phyloP scores from a whole-genome alignment of 2,888 invertebrate species.

The Pyralis farinalis region DNA sequence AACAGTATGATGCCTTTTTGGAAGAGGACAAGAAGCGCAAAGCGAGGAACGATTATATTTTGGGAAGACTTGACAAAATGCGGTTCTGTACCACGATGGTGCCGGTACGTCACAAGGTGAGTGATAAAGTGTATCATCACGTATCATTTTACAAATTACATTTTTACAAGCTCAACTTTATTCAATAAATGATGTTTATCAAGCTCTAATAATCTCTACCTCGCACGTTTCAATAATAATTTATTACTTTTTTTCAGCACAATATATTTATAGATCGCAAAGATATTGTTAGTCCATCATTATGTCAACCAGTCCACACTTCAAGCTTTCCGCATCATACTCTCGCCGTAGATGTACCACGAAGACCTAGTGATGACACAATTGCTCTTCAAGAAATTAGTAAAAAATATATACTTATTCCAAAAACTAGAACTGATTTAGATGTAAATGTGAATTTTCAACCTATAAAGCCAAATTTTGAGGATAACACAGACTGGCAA shows the following conservation, averaged over 20 bases:
- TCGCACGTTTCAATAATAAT: too few relatives aligned
- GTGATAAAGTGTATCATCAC: conserved; percentile 1
- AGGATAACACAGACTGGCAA: conserved; percentile 57
- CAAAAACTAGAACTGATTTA: conserved; percentile 37
- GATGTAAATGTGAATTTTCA: conserved; percentile 21
- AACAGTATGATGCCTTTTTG: conserved; percentile 68
- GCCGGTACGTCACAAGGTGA: conserved; percentile 40
- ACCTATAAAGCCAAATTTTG: conserved; percentile 19
- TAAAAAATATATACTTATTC: conserved; percentile 67
- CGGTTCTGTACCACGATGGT: conserved; percentile 44
- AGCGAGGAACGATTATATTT: conserved; percentile 66
- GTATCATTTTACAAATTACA: too few relatives aligned
- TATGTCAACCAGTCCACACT: conserved; percentile 2
- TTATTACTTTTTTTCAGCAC: conserved; percentile 18
- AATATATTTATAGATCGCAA: conserved; percentile 11
- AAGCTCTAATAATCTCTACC: too few relatives aligned
- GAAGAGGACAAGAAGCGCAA: conserved; percentile 71
- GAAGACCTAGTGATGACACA: conserved; percentile 32
- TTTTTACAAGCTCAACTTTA: too few relatives aligned
- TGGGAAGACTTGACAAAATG: conserved; percentile 67
- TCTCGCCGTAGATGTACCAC: conserved; percentile 21
- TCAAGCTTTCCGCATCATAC: conserved; percentile 15
- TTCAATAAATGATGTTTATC: too few relatives aligned
- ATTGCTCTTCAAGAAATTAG: conserved; percentile 54
- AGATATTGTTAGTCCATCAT: conserved; percentile 8